Conservation (phyloP, 2,888 invertebrate genomes). For the Apamea monoglypha region DNA sequence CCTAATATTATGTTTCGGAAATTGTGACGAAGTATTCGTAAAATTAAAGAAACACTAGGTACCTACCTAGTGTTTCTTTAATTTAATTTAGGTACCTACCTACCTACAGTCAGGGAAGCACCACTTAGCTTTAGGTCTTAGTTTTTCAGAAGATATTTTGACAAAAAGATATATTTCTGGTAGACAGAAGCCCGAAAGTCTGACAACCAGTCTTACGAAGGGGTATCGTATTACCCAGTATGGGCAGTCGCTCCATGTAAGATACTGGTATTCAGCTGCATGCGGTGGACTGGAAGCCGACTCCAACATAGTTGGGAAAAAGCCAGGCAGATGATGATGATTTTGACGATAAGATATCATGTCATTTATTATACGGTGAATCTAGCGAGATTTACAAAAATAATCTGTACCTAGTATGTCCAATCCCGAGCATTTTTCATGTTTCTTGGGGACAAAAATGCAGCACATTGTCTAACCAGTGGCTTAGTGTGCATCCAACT, state of each 20-base stretch:
- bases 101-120: too few relatives aligned
- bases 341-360: not conserved
- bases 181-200: too few relatives aligned
- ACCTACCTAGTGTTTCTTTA: too few relatives aligned
- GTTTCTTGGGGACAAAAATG: not conserved
- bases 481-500: not conserved
- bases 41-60: not conserved
- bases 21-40: not conserved
- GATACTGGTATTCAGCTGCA: too few relatives aligned
- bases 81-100: accelerated
- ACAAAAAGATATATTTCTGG: not conserved
- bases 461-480: not conserved
- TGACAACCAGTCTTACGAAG: too few relatives aligned
- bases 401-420: not conserved
- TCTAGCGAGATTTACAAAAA: not conserved
- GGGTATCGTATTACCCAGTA: too few relatives aligned
- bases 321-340: too few relatives aligned
- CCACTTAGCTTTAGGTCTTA: not conserved
- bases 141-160: not conserved
- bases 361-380: not conserved
- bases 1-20: not conserved
- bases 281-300: too few relatives aligned
- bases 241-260: too few relatives aligned
- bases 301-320: too few relatives aligned
- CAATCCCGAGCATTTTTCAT: not conserved